Evolutionary conservation across 2,113 vertebrate genomes (phyloP).

Genomic region (Noturus placidus): DNA sequence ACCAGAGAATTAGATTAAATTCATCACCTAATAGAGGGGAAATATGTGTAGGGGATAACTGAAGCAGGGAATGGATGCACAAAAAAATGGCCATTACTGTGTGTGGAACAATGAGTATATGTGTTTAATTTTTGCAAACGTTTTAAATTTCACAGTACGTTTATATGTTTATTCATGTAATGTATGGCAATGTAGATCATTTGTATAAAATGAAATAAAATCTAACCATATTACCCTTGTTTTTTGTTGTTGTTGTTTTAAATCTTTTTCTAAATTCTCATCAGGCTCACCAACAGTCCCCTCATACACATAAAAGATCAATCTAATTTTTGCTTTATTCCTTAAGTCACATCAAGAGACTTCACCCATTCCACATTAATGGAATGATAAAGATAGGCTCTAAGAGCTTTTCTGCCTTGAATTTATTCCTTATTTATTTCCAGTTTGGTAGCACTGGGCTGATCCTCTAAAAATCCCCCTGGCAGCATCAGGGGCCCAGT

Average conservation of each 20-base stretch:
- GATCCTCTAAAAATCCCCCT: conserved; percentile 60
- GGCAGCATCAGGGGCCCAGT: conserved; percentile 54
- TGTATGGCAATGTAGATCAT: not conserved
- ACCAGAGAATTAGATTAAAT: conserved; percentile 27
- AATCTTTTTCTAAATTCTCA: conserved; percentile 13
- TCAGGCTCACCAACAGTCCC: not conserved
- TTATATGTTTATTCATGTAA: not conserved
- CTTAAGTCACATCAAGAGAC: conserved; percentile 28
- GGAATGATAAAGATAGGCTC: conserved; percentile 33
- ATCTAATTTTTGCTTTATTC: conserved; percentile 36
- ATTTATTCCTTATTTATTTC: conserved; percentile 61
- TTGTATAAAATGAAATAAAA: not conserved
- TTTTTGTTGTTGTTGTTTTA: not conserved
- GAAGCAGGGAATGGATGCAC: not conserved
- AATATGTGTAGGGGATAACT: conserved; percentile 41
- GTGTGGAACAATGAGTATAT: not conserved
- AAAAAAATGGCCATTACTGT: conserved; percentile 25
- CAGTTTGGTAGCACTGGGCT: conserved; percentile 55
- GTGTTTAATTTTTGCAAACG: not conserved
- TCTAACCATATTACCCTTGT: not conserved
- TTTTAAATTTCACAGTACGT: not conserved
- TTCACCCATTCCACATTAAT: conserved; percentile 43
- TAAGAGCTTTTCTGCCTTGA: conserved; percentile 50
- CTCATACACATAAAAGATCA: conserved; percentile 24
- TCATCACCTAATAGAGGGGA: conserved; percentile 23